These are phyloP conservation scores for Halichoeres trimaculatus DNA, from an alignment of 2,113 vertebrate genomes.

Conservation along the genomic window DNA sequence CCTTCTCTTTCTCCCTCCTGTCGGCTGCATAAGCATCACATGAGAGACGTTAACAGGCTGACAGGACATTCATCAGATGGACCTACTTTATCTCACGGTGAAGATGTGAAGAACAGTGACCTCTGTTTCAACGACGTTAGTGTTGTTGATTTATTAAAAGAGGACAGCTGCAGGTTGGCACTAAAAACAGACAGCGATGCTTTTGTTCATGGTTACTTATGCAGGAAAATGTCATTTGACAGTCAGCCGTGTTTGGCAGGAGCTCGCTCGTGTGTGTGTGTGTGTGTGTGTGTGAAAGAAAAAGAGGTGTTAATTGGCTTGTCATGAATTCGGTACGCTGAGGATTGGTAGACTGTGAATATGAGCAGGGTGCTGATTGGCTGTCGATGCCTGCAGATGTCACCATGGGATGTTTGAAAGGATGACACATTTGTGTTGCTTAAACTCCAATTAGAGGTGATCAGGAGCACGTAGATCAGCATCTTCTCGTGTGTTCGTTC, in stretches of 20 bases:
- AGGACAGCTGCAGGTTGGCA: conserved; percentile 12
- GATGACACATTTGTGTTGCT: conserved; percentile 26
- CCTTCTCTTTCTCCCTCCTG: not conserved
- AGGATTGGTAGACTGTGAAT: conserved; percentile 46
- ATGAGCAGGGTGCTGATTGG: conserved; percentile 32
- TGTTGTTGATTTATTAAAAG: conserved; percentile 46
- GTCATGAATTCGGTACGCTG: conserved; percentile 20
- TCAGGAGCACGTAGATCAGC: not conserved
- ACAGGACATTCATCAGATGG: conserved; percentile 54
- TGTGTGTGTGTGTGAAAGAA: not conserved
- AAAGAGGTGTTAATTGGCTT: conserved; percentile 52
- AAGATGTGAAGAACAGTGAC: conserved; percentile 23
- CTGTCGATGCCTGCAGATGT: conserved; percentile 22
- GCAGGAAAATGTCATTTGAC: conserved; percentile 20
- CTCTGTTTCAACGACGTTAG: conserved; percentile 18
- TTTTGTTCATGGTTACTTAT: conserved; percentile 18
- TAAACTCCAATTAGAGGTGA: conserved; percentile 43
- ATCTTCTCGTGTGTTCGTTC: conserved; percentile 7
- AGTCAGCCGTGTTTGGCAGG: conserved; percentile 14
- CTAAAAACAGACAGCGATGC: conserved; percentile 7
- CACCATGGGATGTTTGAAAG: conserved; percentile 34
- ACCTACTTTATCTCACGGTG: conserved; percentile 40
- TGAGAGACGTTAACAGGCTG: conserved; percentile 20
- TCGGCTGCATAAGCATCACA: conserved; percentile 23
- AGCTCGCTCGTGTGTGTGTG: not conserved